These are phyloP conservation scores for Verasper variegatus DNA, from an alignment of 2,113 vertebrate species.

Conservation along the genomic window DNA sequence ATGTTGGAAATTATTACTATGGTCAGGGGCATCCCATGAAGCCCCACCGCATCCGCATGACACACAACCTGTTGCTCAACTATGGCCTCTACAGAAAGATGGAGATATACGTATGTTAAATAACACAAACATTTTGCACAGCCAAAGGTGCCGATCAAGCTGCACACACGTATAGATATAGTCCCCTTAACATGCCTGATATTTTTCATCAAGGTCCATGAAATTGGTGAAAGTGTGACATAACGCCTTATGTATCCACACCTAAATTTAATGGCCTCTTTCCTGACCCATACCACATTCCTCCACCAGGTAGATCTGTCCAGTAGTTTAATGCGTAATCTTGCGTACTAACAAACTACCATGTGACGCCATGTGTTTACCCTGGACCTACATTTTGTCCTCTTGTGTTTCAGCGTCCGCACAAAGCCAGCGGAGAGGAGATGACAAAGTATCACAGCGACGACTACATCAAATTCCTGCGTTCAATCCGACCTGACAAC, in stretches of 20 bases:
- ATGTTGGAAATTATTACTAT: conserved; percentile 99
- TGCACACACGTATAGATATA: background rate
- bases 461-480: conserved; percentile 97
- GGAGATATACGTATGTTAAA: conserved; percentile 95
- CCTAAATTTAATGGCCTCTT: too few species aligned
- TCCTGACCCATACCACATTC: too few species aligned
- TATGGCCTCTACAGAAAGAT: conserved; percentile 99
- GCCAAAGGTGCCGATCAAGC: background rate
- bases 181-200: too few species aligned
- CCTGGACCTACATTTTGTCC: background rate
- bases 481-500: conserved; percentile 98
- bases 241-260: too few species aligned
- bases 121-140: background rate
- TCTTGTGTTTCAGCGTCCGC: conserved; percentile 87
- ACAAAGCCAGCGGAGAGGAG: conserved; percentile 98
- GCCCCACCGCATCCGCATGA: conserved; percentile 98
- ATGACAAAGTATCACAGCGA: conserved; percentile 99
- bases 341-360: too few species aligned
- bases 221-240: too few species aligned
- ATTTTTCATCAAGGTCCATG: too few species aligned
- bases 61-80: conserved; percentile 97
- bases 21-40: conserved; percentile 99
- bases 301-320: too few species aligned
- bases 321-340: too few species aligned
- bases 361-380: accelerated